Evolutionary conservation across 2,113 vertebrate genomes (phyloP).

Genomic region (Pungitius pungitius): DNA sequence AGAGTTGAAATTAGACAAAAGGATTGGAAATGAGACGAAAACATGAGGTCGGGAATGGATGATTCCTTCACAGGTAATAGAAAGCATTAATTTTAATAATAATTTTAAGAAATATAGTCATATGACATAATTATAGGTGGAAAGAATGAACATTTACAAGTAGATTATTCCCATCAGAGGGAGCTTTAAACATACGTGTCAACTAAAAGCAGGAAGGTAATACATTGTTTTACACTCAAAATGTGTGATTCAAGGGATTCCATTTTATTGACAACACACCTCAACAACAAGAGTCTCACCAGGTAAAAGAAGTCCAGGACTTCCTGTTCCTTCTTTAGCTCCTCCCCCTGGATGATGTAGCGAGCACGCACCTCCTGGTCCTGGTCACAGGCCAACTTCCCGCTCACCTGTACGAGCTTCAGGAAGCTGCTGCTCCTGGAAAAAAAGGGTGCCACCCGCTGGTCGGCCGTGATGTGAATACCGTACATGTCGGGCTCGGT

Average conservation of each 20-base stretch:
- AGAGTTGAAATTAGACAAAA: too few relatives aligned
- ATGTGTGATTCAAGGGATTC: not conserved
- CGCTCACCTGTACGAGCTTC: conserved; percentile 58
- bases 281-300: conserved; percentile 54
- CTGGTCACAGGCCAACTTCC: conserved; percentile 54
- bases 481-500: fast-evolving
- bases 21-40: too few relatives aligned
- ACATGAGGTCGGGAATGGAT: too few relatives aligned
- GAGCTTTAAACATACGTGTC: too few relatives aligned
- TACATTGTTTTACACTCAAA: not conserved
- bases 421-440: conserved; percentile 79
- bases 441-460: conserved; percentile 44
- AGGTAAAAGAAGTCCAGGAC: conserved; percentile 71
- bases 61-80: too few relatives aligned
- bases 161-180: too few relatives aligned
- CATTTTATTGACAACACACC: not conserved
- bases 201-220: too few relatives aligned
- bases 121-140: too few relatives aligned
- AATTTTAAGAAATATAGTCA: too few relatives aligned
- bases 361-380: conserved; percentile 48
- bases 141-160: too few relatives aligned
- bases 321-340: conserved; percentile 57
- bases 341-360: conserved; percentile 74
- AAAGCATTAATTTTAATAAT: too few relatives aligned
- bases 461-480: conserved; percentile 30